Conservation (phyloP, 2,888 invertebrate genomes). For the Opisthograptis luteolata region DNA sequence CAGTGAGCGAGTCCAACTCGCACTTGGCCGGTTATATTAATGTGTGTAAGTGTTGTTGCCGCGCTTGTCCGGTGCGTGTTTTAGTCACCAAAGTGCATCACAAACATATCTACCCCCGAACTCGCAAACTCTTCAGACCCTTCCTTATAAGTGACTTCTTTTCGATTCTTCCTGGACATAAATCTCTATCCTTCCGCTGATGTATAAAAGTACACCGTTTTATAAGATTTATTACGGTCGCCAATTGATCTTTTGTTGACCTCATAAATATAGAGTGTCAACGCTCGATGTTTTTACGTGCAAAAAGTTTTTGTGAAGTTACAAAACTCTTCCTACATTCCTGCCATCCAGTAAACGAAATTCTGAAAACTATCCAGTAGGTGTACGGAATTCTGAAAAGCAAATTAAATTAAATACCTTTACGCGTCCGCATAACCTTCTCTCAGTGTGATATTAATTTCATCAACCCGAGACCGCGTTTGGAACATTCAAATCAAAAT, state of each 20-base stretch:
- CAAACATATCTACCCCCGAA: too few species aligned
- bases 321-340: too few species aligned
- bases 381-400: neutral
- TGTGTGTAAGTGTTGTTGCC: too few species aligned
- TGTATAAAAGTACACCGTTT: neutral
- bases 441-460: neutral
- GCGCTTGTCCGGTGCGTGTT: too few species aligned
- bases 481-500: slow-evolving; percentile 6
- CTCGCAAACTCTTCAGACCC: too few species aligned
- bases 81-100: too few species aligned
- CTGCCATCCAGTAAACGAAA: neutral
- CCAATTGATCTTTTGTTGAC: neutral
- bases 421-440: neutral
- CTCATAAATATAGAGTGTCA: neutral
- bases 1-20: too few species aligned
- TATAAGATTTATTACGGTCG: neutral
- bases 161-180: neutral
- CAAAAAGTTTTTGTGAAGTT: too few species aligned
- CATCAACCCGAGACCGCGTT: neutral
- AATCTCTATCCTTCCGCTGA: neutral
- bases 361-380: neutral
- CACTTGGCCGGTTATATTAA: too few species aligned
- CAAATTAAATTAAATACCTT: neutral
- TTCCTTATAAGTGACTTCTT: too few species aligned
- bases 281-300: too few species aligned